Evolutionary conservation across 2,113 vertebrate species (phyloP), one percentile per base, ranked within the genome.

Genomic region (Amphiprion ocellaris): DNA sequence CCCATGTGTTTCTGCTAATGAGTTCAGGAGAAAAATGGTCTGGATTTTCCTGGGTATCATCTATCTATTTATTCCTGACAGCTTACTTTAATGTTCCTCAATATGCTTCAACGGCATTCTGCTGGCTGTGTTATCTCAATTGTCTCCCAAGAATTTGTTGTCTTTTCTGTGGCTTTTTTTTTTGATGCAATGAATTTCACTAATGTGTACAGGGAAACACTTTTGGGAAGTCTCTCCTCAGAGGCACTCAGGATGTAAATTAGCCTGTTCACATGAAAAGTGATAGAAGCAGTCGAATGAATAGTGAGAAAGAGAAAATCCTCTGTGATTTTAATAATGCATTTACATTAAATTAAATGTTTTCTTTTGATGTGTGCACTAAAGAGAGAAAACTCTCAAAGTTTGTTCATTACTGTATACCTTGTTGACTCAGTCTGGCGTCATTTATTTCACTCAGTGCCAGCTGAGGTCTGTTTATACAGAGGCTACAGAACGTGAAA

Each of bases 381-480:
- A 8, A 50, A 50, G 49, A 50, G 17, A 50, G 17, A 2, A 8
- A 50, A 44, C 0, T 12, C 17, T n/a, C 17, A 7, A 16, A 19
- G 17, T 50, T 56, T 54, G 24, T 7, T n/a, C 33, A 54, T 21
- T 14, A 11, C n/a, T 28, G 49, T 30, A 7, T 14, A 14, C 10
- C 3, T 14, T 44, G 41, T 44, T 44, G 41, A 17, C 23, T 3
- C 11, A 37, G 8, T 23, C 54, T 61, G 41, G 41, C 41, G 1
- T 44, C 41, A 44, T 65, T 30, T 15, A 47, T 54, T 24, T 33
- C 4, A 24, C 59, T 67, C 23, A 16, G 6, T 26, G 44, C 59
- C 69, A 62, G 65, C 15, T 1, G 4, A 83, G 66, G 54, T 59
- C 55, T 85, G 77, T 83, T 81, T 12, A 6, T 44, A 74, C 54